A percentile compares a stretch with the other conserved stretches of the same genome.
Conservation (phyloP, 2,888 invertebrate genomes). For the Caenorhabditis virilis region DNA sequence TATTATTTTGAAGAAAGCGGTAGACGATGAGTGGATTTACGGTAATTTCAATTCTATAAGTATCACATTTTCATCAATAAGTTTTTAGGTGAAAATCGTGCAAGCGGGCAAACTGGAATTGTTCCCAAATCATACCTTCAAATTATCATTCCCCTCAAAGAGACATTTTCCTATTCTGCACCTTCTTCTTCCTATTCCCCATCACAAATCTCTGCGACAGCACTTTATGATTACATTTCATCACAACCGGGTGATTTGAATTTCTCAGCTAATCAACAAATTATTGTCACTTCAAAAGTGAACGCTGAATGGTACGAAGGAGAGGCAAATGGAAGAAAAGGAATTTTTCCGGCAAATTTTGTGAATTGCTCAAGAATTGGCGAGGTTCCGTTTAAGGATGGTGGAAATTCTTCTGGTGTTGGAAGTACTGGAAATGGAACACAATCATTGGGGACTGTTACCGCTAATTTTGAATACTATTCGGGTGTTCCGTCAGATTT, state of each 20-base stretch:
- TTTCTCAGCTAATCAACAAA: slow-evolving; percentile 53
- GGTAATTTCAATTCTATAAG: slow-evolving; percentile 20
- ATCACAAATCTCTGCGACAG: slow-evolving; percentile 33
- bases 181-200: slow-evolving; percentile 6
- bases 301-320: slow-evolving; percentile 63
- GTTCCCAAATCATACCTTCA: slow-evolving; percentile 58
- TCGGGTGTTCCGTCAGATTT: slow-evolving; percentile 49
- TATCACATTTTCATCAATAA: neutral
- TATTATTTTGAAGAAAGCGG: slow-evolving; percentile 56
- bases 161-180: slow-evolving; percentile 8
- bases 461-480: slow-evolving; percentile 55
- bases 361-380: slow-evolving; percentile 45
- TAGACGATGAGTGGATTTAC: slow-evolving; percentile 64
- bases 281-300: slow-evolving; percentile 49
- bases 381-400: slow-evolving; percentile 25
- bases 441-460: slow-evolving; percentile 25
- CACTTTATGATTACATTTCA: slow-evolving; percentile 61
- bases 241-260: slow-evolving; percentile 40
- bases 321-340: slow-evolving; percentile 43
- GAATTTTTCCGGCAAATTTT: slow-evolving; percentile 60
- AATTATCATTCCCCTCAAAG: slow-evolving; percentile 54
- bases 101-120: slow-evolving; percentile 50
- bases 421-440: neutral
- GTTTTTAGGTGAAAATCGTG: slow-evolving; percentile 45
- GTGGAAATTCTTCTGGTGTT: too few relatives aligned